phyloP scores from a whole-genome alignment of 1,140 invertebrate species.

The Pissodes strobi region DNA sequence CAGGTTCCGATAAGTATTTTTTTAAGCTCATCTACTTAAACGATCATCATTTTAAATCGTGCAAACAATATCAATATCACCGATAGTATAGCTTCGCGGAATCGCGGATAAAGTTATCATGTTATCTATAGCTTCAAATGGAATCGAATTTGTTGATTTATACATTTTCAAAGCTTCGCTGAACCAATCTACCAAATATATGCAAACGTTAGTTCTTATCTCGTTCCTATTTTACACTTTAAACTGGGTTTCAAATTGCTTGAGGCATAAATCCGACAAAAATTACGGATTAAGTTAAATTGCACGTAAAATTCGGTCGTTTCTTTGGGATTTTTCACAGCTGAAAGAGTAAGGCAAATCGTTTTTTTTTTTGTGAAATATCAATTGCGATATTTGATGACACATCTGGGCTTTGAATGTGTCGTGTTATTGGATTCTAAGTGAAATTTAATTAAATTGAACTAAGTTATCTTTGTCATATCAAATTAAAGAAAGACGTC shows the following conservation, averaged over 20 bases:
- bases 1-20: too few species aligned
- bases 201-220: constrained; percentile 30
- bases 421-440: too few species aligned
- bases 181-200: constrained; percentile 24
- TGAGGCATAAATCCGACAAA: constrained; percentile 25
- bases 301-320: constrained; percentile 19
- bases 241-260: constrained; percentile 26
- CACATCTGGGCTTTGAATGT: too few species aligned
- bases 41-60: too few species aligned
- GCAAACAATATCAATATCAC: too few species aligned
- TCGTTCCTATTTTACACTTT: constrained; percentile 28
- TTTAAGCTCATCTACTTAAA: too few species aligned
- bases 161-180: constrained; percentile 13
- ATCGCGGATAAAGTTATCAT: background rate
- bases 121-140: background rate
- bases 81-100: too few species aligned
- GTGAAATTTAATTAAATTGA: too few species aligned
- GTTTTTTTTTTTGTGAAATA: too few species aligned
- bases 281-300: constrained; percentile 34
- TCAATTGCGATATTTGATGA: too few species aligned
- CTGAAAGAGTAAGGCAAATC: constrained; percentile 4
- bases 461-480: too few species aligned
- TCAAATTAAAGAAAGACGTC: too few species aligned
- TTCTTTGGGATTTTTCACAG: constrained; percentile 21
- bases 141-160: constrained; percentile 23